Evolutionary conservation across 92 coral and sea anemone species (phyloP), one percentile per base, ranked within the genome.

Genomic region (Palythoa grandiflora): DNA sequence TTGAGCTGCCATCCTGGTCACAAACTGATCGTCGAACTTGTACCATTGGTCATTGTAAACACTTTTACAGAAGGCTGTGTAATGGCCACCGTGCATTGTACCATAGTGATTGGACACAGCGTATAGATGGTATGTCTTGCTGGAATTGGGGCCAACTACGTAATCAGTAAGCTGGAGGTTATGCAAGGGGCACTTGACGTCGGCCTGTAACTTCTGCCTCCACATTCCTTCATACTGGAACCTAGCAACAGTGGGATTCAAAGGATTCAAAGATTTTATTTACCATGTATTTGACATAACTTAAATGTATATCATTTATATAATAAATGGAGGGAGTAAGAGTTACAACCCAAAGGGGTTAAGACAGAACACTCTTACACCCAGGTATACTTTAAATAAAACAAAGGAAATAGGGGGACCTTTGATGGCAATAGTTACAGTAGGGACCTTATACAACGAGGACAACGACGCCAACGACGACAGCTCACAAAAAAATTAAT

Each of bases 31-130:
- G 54, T 96, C 99, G 91, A 96, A 96, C 84, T 96, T 96, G 89
- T 95, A 95, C 99, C 99, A 96, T 12, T 85, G 87, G 59, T 84
- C 83, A 81, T 91, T 91, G 79, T 95, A 91, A 20, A 93, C 92
- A 75, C 80, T 96, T 79, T 87, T 87, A 89, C 96, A 94, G 84
- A 95, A 96, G 52, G 99, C 99, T 8, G 99, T 96, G 86, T 96
- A 96, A 81, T 96, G 99, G 6, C 99, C 99, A n/a, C 99, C 96
- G 71, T 95, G 98, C 99, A 96, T 96, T 6, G 99, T 95, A 35
- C 99, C 99, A 50, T 95, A 96, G 77, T 96, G 99, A 78, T 96
- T 96, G 28, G 99, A 96, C 14, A 96, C 98, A 0, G 93, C 96
- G 72, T 92, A 91, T 74, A 96, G 86, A 48, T 91, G 78, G 91